Evolutionary conservation across 2,888 invertebrate species (phyloP).

Genomic region (Smittia sp.): DNA sequence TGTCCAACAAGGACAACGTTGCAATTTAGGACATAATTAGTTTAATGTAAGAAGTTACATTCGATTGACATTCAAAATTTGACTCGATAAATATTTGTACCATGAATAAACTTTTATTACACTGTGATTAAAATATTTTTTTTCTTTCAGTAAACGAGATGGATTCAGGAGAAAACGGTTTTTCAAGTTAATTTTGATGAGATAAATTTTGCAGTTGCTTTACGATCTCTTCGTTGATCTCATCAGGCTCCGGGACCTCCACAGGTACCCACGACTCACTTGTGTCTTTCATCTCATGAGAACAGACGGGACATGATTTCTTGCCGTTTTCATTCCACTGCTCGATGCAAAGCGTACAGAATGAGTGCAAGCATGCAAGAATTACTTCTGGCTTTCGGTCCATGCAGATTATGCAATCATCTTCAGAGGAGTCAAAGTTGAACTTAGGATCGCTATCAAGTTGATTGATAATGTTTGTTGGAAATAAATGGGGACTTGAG

Average conservation of each 20-base stretch:
- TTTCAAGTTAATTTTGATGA: too few species aligned
- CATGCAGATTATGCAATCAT: slow-evolving; percentile 67
- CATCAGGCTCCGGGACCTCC: slow-evolving; percentile 60
- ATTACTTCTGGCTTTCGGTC: slow-evolving; percentile 66
- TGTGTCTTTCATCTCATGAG: slow-evolving; percentile 60
- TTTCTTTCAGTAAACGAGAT: too few species aligned
- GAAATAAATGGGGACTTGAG: not conserved
- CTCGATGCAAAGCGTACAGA: slow-evolving; percentile 68
- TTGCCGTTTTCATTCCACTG: slow-evolving; percentile 67
- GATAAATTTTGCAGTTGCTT: slow-evolving; percentile 20
- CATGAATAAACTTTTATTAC: too few species aligned
- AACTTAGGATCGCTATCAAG: slow-evolving; percentile 25
- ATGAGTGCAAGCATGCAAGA: slow-evolving; percentile 68
- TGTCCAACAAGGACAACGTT: too few species aligned
- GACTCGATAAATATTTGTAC: too few species aligned
- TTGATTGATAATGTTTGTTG: slow-evolving; percentile 14
- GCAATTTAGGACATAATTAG: too few species aligned
- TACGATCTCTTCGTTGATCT: slow-evolving; percentile 58
- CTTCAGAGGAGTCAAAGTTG: slow-evolving; percentile 43
- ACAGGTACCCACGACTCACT: slow-evolving; percentile 66
- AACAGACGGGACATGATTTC: slow-evolving; percentile 69
- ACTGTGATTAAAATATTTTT: too few species aligned
- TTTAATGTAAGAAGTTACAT: too few species aligned
- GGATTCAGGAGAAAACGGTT: too few species aligned
- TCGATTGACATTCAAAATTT: too few species aligned